A percentile compares a stretch with the other conserved stretches of the same genome.
phyloP scores from a whole-genome alignment of 2,888 invertebrate species.

The Drosophila acutilabella region DNA sequence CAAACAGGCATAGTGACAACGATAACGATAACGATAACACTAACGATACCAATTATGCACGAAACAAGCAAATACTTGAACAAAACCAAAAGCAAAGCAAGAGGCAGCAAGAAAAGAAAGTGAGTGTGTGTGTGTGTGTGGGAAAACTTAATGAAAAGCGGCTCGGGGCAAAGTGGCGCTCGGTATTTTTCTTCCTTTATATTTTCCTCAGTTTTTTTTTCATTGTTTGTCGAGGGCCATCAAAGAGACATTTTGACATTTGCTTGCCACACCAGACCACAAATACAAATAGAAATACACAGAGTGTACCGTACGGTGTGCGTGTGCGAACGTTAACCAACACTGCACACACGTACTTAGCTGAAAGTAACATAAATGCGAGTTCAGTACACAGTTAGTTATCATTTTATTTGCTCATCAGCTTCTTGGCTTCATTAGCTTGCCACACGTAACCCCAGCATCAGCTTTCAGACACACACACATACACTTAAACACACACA shows the following conservation, averaged over 20 bases:
- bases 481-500: background rate
- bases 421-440: constrained; percentile 60
- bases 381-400: constrained; percentile 45
- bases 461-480: background rate
- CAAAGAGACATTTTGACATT: constrained; percentile 63
- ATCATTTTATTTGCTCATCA: constrained; percentile 65
- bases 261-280: constrained; percentile 52
- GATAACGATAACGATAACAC: constrained; percentile 37
- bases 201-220: constrained; percentile 11
- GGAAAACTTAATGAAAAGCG: constrained; percentile 42
- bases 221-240: constrained; percentile 55
- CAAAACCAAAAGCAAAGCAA: constrained; percentile 11
- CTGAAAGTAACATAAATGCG: constrained; percentile 26
- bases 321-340: constrained; percentile 38
- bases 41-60: constrained; percentile 35
- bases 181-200: constrained; percentile 8
- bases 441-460: constrained; percentile 17
- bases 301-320: constrained; percentile 9
- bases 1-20: constrained; percentile 15
- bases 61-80: constrained; percentile 17
- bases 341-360: constrained; percentile 38
- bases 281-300: constrained; percentile 11
- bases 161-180: constrained; percentile 52
- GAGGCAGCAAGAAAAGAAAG: background rate
- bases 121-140: background rate